These are phyloP conservation scores for Subanguina moxae DNA, from an alignment of 1,140 invertebrate genomes.

Conservation along the genomic window DNA sequence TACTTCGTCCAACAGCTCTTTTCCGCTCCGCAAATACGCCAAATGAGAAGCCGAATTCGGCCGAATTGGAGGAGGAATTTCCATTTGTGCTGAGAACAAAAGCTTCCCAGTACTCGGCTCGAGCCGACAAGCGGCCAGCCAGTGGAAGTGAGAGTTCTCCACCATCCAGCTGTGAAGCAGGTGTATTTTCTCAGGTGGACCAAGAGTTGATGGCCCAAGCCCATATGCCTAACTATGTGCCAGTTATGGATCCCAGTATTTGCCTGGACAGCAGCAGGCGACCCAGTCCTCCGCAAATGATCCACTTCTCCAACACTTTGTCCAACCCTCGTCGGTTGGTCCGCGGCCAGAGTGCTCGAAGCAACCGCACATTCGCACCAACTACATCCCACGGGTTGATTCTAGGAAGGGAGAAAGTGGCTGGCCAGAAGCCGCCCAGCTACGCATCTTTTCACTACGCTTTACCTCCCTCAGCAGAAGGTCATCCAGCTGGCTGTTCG, in stretches of 20 bases:
- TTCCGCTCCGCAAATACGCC: conserved; percentile 22
- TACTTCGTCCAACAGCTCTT: conserved; percentile 29
- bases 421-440: no score
- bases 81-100: background rate
- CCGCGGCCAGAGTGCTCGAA: no score
- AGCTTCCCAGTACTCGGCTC: background rate
- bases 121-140: background rate
- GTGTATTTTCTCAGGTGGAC: background rate
- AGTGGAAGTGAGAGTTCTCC: background rate
- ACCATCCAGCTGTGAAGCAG: background rate
- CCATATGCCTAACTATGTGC: background rate
- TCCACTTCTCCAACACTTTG: no score
- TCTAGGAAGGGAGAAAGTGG: no score
- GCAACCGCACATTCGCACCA: background rate
- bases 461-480: no score
- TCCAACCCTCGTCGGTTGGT: no score
- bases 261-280: no score
- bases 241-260: background rate
- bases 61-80: background rate
- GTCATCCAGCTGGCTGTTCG: no score
- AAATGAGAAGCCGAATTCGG: background rate
- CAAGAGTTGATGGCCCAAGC: background rate
- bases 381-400: no score
- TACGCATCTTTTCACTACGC: no score
- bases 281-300: no score